These are phyloP conservation scores for Neoaliturus tenellus DNA, from an alignment of 2,888 invertebrate genomes.

Conservation along the genomic window DNA sequence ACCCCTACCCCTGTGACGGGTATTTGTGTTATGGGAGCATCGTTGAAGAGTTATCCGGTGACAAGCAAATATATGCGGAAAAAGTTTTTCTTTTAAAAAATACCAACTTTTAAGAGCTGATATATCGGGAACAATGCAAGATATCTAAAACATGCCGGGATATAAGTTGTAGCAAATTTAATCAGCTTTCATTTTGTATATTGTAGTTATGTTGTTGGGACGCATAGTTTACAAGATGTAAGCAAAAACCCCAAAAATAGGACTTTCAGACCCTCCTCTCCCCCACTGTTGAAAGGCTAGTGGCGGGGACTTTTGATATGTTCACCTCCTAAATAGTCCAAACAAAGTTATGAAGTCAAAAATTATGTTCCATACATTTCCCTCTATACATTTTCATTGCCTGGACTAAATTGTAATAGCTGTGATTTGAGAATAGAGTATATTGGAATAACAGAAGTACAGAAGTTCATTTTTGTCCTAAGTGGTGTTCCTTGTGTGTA, in stretches of 20 bases:
- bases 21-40: neutral
- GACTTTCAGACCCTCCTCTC: neutral
- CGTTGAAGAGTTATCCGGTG: neutral
- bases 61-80: neutral
- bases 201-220: neutral
- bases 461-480: too few relatives aligned
- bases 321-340: neutral
- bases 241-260: neutral
- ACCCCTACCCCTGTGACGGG: neutral
- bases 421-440: too few relatives aligned
- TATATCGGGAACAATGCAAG: neutral
- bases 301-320: too few relatives aligned
- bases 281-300: neutral
- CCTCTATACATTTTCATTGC: neutral
- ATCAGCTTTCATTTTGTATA: constrained; percentile 1
- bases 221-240: neutral
- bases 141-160: neutral
- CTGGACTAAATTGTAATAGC: too few relatives aligned
- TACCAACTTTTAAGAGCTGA: constrained; percentile 8
- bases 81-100: neutral
- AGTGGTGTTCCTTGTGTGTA: too few relatives aligned
- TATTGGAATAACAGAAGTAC: too few relatives aligned
- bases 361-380: neutral
- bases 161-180: constrained; percentile 1
- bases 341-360: neutral